Evolutionary conservation across 2,113 vertebrate species (phyloP), one percentile per base, ranked within the genome.

Genomic region (Callopanchax toddi): DNA sequence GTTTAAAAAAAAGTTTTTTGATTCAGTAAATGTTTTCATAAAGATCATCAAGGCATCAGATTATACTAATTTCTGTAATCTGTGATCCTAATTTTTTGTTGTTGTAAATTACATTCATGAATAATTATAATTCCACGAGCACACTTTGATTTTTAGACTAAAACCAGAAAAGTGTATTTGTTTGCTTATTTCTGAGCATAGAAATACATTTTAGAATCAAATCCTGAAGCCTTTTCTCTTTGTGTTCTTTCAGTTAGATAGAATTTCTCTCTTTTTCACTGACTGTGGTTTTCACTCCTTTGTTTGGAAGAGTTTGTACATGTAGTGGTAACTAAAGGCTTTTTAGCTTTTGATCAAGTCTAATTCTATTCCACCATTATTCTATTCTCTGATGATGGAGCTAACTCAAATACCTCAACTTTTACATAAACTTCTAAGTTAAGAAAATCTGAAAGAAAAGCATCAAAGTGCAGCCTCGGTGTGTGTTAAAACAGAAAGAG

Each of bases 141-240:
- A 36, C 26, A 20, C 29, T 17, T 44, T 63, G 43, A 11, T 46
- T 2, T 32, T 36, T 56, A 50, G 16, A 39, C 26, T 37, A 46
- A 56, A 46, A 54, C 23, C 22, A 50, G 55, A 25, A 22, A 18
- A 17, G 54, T 67, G 22, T 59, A 46, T 74, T 62, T 77, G 39
- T 57, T 56, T 79, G 15, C n/a, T 70, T n/a, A 43, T 62, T 73
- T 52, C 40, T 39, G 32, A 20, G 69, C 21, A 61, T 36, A 37
- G 42, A 67, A 60, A 75, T 54, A 36, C 72, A 63, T 5, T 17
- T 13, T 34, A 46, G 16, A 71, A 55, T 63, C 60, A 66, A 79
- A 69, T 58, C 63, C 66, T 18, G 48, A 29, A 76, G 52, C 67
- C 45, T 44, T 42, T 77, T 64, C n/a, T n/a, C 53, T 4, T 6